Percentiles rank a stretch among this genome's conserved stretches.
Evolutionary conservation across 2,797 vertebrate genomes (phyloP).

Genomic region (Micropoecilia bifurca): DNA sequence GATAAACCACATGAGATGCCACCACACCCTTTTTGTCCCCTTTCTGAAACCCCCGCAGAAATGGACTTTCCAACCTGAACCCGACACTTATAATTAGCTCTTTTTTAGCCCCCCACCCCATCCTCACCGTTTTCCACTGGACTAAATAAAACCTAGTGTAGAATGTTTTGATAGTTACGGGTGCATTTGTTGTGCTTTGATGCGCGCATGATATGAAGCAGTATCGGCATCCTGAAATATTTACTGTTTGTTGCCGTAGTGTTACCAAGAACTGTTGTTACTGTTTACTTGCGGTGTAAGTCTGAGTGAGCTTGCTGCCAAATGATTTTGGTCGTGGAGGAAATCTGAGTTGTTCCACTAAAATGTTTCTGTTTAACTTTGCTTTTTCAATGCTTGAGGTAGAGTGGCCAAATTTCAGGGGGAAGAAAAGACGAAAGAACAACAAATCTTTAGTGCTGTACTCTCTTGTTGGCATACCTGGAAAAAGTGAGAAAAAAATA

Average conservation of each 20-base stretch:
- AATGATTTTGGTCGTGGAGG: conserved; percentile 42
- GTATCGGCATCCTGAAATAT: conserved; percentile 12
- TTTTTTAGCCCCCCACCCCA: conserved; percentile 30
- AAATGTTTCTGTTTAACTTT: conserved; percentile 30
- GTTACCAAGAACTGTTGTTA: conserved; percentile 23
- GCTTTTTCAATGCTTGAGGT: conserved; percentile 23
- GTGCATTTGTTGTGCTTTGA: conserved; percentile 30
- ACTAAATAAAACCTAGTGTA: conserved; percentile 21
- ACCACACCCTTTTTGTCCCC: conserved; percentile 74
- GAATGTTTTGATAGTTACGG: conserved; percentile 33
- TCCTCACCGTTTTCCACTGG: conserved; percentile 50
- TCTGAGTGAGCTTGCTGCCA: conserved; percentile 26
- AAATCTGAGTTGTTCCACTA: conserved; percentile 45
- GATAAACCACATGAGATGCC: conserved; percentile 73
- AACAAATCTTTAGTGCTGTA: background rate
- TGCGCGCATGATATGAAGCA: conserved; percentile 24
- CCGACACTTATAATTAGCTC: conserved; percentile 77
- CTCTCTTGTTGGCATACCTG: background rate
- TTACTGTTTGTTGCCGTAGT: conserved; percentile 8
- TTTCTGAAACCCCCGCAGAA: conserved; percentile 61
- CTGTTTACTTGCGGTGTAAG: conserved; percentile 39
- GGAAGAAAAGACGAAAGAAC: background rate
- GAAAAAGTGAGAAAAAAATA: background rate
- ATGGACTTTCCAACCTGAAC: conserved; percentile 81
- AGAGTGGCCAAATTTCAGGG: background rate